Base-by-base conservation (phyloP, 1,140 invertebrate genomes). In the Dufourea novaeangliae region DNA sequence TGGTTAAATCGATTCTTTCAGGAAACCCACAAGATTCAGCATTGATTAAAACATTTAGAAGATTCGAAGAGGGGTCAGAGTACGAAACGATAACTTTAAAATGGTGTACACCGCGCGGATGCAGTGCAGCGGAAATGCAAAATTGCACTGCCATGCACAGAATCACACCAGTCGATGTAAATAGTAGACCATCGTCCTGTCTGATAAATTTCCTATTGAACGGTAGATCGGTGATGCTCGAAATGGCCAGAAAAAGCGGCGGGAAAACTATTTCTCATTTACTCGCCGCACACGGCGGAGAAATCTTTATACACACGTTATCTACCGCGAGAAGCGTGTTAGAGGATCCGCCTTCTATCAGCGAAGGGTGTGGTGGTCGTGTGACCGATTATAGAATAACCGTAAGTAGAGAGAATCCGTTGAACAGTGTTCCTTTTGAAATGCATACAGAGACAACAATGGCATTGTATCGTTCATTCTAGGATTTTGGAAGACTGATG, bases 91-190 rank as follows among this genome's bases (percentile, higher is more conserved):
- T 98, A 0, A 98, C 97, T 1, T 93, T 99, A 8, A 98, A 98
- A 85, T 99, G 98, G 98, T 98, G 98, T 90, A 99, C 98, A 12
- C 98, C 98, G 0, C 94, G 98, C 46, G 96, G 96, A 44, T 95
- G 96, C 68, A 96, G 95, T 84, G 96, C 94, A 69, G 94, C 93
- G 54, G 97, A 95, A 90, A 94, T 94, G 90, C 97, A 95, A 90
- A 96, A 96, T 86, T 97, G 96, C 84, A 95, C 95, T 61, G 95
- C 95, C 0, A 96, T 98, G 90, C 96, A 96, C 90, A 94, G 98
- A 77, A 98, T 99, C 14, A 99, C 98, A 1, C 98, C 98, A 0
- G 97, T 99, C 0, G 98, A 99, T 92, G 98, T 99, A 0, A 99
- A 98, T 78, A 97, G 96, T 27, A 94, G 98, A 17, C 98, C 98